These are phyloP conservation scores for Erynnis tages DNA, from an alignment of 2,888 invertebrate genomes.

Conservation along the genomic window DNA sequence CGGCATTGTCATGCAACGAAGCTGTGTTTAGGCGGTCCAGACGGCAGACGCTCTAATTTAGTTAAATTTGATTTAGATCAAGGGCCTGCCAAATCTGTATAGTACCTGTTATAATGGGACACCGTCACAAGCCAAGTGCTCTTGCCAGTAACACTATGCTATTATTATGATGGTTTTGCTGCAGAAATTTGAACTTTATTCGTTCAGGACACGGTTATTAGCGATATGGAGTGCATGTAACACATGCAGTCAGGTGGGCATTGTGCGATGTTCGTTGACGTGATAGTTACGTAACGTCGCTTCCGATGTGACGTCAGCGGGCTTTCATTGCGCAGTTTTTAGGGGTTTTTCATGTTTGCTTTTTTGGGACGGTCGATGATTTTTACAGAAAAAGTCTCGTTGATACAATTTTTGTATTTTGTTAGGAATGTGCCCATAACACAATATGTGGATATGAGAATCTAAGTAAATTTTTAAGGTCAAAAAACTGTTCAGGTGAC, in stretches of 20 bases:
- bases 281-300: conserved; percentile 38
- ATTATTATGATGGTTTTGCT: conserved; percentile 57
- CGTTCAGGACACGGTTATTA: background rate
- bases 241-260: conserved; percentile 48
- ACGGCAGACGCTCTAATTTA: conserved; percentile 43
- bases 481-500: too few relatives aligned
- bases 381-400: background rate
- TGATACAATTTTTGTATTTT: too few relatives aligned
- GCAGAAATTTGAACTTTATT: conserved; percentile 49
- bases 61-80: conserved; percentile 63
- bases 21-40: conserved; percentile 29
- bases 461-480: too few relatives aligned
- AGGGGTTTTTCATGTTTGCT: conserved; percentile 3
- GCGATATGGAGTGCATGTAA: conserved; percentile 20
- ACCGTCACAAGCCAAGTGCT: conserved; percentile 67
- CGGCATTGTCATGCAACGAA: conserved; percentile 5
- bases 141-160: conserved; percentile 64
- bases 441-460: too few relatives aligned
- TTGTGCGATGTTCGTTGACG: conserved; percentile 40
- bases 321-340: conserved; percentile 28
- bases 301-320: conserved; percentile 39
- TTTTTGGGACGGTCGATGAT: conserved; percentile 3
- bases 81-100: conserved; percentile 60
- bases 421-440: too few relatives aligned
- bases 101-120: conserved; percentile 64